phyloP scores from a whole-genome alignment of 2,113 vertebrate genomes.

The Monarcha castaneiventris region DNA sequence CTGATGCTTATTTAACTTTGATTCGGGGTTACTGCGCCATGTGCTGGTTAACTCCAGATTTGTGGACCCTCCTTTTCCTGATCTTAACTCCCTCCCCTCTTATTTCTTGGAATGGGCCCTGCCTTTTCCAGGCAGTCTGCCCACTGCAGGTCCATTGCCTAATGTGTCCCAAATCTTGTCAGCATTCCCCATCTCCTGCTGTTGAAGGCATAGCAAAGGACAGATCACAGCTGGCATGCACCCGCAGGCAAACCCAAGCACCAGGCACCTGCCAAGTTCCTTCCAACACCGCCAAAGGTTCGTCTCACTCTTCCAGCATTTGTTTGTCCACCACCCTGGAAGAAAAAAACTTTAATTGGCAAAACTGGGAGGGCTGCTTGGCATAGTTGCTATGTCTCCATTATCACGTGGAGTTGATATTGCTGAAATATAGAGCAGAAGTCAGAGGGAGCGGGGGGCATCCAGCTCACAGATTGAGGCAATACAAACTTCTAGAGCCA shows the following conservation, averaged over 20 bases:
- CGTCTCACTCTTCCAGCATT: conserved; percentile 82
- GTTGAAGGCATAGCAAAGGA: neutral
- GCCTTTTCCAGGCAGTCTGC: conserved; percentile 9
- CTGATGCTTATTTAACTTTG: neutral
- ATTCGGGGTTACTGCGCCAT: neutral
- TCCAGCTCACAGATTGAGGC: neutral
- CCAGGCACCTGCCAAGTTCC: conserved; percentile 84
- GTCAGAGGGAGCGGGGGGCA: neutral
- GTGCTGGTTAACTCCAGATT: neutral
- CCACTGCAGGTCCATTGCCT: neutral
- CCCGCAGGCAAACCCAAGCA: neutral
- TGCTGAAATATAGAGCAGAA: neutral
- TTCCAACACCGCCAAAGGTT: conserved; percentile 87
- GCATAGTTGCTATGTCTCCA: fast-evolving
- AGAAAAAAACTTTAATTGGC: neutral
- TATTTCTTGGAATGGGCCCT: neutral
- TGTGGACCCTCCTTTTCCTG: neutral
- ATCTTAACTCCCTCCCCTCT: neutral
- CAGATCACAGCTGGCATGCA: neutral
- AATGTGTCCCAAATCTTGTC: neutral
- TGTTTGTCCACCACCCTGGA: conserved; percentile 82
- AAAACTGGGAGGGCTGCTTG: neutral
- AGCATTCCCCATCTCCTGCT: neutral
- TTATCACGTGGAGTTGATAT: neutral
- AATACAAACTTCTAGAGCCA: neutral